These are phyloP conservation scores for Spisula subtruncata DNA, from an alignment of 2,888 invertebrate species.

Conservation along the genomic window DNA sequence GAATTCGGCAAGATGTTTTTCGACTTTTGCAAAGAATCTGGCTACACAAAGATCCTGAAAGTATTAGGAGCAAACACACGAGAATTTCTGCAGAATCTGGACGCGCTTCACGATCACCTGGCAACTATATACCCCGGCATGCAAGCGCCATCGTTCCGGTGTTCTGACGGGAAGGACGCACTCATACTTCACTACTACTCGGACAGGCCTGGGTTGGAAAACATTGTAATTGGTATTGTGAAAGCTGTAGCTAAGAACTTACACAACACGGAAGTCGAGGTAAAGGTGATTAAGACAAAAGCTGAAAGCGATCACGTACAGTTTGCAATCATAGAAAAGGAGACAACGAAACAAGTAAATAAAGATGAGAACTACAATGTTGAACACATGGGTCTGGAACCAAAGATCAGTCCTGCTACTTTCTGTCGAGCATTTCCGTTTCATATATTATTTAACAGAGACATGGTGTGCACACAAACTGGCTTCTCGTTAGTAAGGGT, in stretches of 20 bases:
- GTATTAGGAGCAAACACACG: slow-evolving; percentile 97
- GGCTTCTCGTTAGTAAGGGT: slow-evolving; percentile 95
- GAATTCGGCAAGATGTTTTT: slow-evolving; percentile 85
- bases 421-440: slow-evolving; percentile 95
- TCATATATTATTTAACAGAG: slow-evolving; percentile 97
- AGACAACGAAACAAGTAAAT: slow-evolving; percentile 42
- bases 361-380: slow-evolving; percentile 53
- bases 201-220: slow-evolving; percentile 97
- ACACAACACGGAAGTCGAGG: slow-evolving; percentile 89
- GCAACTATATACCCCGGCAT: slow-evolving; percentile 93
- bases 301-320: slow-evolving; percentile 96
- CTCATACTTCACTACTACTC: slow-evolving; percentile 97
- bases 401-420: slow-evolving; percentile 82
- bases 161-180: slow-evolving; percentile 88
- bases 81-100: slow-evolving; percentile 98
- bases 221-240: slow-evolving; percentile 99
- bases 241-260: slow-evolving; percentile 98
- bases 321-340: slow-evolving; percentile 81
- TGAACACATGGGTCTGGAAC: slow-evolving; percentile 74
- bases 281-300: slow-evolving; percentile 95
- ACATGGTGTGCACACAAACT: slow-evolving; percentile 95
- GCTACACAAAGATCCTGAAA: slow-evolving; percentile 97
- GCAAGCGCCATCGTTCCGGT: slow-evolving; percentile 95
- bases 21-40: slow-evolving; percentile 89
- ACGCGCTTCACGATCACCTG: slow-evolving; percentile 98